These are phyloP conservation scores for Abrostola triplasia DNA, from an alignment of 2,888 invertebrate species.

Conservation along the genomic window DNA sequence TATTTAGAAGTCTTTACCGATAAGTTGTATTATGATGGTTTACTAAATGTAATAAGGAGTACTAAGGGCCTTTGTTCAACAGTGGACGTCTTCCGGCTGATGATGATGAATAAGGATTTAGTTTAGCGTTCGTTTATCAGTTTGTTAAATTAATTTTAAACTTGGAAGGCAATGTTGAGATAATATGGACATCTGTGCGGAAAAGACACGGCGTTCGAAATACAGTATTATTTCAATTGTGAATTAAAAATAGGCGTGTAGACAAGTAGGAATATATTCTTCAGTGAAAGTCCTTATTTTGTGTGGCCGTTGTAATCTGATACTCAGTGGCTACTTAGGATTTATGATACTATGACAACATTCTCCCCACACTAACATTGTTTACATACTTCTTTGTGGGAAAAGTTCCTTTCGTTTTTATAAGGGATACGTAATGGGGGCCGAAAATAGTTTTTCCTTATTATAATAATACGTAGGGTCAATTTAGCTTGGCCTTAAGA, in stretches of 20 bases:
- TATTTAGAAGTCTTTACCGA: not conserved
- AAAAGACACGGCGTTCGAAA: too few species aligned
- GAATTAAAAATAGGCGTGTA: conserved; percentile 6
- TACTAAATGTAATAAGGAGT: not conserved
- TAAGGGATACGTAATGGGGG: conserved; percentile 12
- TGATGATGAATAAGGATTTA: too few species aligned
- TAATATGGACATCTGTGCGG: too few species aligned
- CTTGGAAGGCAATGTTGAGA: too few species aligned
- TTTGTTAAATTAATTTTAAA: conserved; percentile 18
- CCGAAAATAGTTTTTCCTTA: conserved; percentile 5
- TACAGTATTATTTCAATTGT: conserved; percentile 16
- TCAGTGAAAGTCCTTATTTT: conserved; percentile 34
- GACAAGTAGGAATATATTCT: conserved; percentile 32
- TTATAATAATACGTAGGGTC: too few species aligned
- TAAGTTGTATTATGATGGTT: not conserved
- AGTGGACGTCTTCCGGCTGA: too few species aligned
- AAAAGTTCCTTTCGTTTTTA: conserved; percentile 36
- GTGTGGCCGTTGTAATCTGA: conserved; percentile 46
- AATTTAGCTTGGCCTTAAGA: too few species aligned
- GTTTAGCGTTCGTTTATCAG: too few species aligned
- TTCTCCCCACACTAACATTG: conserved; percentile 30
- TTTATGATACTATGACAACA: conserved; percentile 49
- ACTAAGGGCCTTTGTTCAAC: too few species aligned
- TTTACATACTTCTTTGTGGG: conserved; percentile 32
- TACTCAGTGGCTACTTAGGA: conserved; percentile 41